phyloP scores from a whole-genome alignment of 37 sponge, comb jelly and placozoan genomes.

The Petrosia ficiformis region DNA sequence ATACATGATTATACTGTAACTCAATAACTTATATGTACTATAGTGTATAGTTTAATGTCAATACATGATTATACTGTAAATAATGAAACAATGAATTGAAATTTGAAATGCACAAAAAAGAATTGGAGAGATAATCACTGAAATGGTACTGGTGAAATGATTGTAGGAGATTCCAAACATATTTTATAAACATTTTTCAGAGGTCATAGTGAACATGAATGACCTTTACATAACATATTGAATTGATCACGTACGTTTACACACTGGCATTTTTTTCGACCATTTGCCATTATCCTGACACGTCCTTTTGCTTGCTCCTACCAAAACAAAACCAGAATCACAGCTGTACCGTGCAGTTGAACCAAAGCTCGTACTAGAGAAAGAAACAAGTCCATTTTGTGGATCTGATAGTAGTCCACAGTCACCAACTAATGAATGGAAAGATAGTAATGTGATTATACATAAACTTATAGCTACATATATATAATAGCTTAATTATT shows the following conservation, averaged over 20 bases:
- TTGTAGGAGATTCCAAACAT: too few species aligned
- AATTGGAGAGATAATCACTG: neutral
- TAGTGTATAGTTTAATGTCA: too few species aligned
- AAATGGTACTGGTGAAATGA: neutral
- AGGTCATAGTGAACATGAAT: neutral
- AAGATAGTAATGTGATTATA: neutral
- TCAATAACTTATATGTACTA: too few species aligned
- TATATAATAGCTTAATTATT: neutral
- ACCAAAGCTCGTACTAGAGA: neutral
- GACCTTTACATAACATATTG: neutral
- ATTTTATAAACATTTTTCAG: neutral
- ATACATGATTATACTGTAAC: too few species aligned
- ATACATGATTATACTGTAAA: too few species aligned
- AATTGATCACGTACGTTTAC: neutral
- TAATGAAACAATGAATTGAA: too few species aligned
- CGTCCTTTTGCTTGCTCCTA: slow-evolving; percentile 17
- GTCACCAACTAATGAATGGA: neutral
- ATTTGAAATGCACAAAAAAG: neutral
- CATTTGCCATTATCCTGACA: slow-evolving; percentile 25
- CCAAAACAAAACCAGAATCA: slow-evolving; percentile 21
- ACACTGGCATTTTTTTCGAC: slow-evolving; percentile 9
- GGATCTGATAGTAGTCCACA: slow-evolving; percentile 16
- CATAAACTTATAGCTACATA: neutral
- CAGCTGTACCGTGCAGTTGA: slow-evolving; percentile 36
- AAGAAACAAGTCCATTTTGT: slow-evolving; percentile 13